A percentile compares a stretch with the other conserved stretches of the same genome.
phyloP scores from a whole-genome alignment of 1,140 invertebrate species.

The Listronotus oregonensis region DNA sequence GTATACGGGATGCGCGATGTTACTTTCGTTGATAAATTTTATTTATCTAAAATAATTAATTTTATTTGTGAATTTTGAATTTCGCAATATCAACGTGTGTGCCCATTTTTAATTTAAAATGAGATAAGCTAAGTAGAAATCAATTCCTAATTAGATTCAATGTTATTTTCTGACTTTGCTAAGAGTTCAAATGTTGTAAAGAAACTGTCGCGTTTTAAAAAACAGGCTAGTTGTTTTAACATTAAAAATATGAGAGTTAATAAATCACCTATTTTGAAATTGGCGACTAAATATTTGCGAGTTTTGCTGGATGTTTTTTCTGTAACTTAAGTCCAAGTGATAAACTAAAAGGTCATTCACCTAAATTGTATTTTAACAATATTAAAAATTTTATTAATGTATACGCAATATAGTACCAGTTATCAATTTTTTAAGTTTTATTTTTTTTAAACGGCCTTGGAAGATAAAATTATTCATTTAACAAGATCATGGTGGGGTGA shows the following conservation, averaged over 20 bases:
- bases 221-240: too few species aligned
- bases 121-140: neutral
- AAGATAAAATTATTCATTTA: too few species aligned
- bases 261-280: too few species aligned
- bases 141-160: neutral
- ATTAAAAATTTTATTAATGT: neutral
- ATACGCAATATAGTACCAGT: too few species aligned
- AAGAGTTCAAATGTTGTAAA: too few species aligned
- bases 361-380: neutral
- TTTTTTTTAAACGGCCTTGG: too few species aligned
- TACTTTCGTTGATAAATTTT: neutral
- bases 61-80: conserved; percentile 2
- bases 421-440: too few species aligned
- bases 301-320: neutral
- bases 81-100: conserved; percentile 8
- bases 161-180: too few species aligned
- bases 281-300: neutral
- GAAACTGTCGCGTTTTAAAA: too few species aligned
- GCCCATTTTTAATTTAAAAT: neutral
- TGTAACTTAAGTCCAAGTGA: neutral
- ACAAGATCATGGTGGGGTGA: too few species aligned
- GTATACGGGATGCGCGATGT: conserved; percentile 8
- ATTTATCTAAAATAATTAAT: neutral
- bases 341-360: conserved; percentile 5
- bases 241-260: too few species aligned